Evolutionary conservation across 2,113 vertebrate species (phyloP).

Genomic region (Xyrauchen texanus): DNA sequence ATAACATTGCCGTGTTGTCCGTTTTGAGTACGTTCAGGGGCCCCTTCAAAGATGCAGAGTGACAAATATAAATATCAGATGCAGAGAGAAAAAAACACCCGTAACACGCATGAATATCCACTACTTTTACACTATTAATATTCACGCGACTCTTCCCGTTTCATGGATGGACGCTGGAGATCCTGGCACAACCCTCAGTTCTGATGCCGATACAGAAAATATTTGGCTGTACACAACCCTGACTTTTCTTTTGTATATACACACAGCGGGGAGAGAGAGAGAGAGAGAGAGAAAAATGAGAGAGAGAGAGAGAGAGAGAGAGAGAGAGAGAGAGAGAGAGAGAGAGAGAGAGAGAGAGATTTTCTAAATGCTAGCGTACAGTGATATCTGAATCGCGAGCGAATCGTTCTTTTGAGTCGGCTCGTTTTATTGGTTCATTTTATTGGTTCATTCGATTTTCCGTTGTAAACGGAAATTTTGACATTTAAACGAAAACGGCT

Average conservation of each 20-base stretch:
- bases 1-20: neutral
- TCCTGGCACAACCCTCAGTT: neutral
- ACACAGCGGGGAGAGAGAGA: no score
- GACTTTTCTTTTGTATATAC: no score
- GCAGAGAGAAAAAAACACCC: constrained; percentile 27
- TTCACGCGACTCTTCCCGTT: constrained; percentile 5
- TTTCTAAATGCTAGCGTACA: constrained; percentile 1
- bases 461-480: no score
- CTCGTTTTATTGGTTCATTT: neutral
- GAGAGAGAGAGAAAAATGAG: no score
- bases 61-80: constrained; percentile 31
- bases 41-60: neutral
- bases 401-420: neutral
- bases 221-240: neutral
- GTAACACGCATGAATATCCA: constrained; percentile 24
- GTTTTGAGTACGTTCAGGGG: no score
- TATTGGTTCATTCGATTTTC: neutral
- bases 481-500: no score
- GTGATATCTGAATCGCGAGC: constrained; percentile 1
- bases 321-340: no score
- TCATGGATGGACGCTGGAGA: neutral
- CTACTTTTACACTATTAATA: neutral
- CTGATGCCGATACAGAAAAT: neutral
- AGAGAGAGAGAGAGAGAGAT: no score
- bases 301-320: no score